Conservation (phyloP, 2,113 vertebrate species). For the Sakesphorus luctuosus region DNA sequence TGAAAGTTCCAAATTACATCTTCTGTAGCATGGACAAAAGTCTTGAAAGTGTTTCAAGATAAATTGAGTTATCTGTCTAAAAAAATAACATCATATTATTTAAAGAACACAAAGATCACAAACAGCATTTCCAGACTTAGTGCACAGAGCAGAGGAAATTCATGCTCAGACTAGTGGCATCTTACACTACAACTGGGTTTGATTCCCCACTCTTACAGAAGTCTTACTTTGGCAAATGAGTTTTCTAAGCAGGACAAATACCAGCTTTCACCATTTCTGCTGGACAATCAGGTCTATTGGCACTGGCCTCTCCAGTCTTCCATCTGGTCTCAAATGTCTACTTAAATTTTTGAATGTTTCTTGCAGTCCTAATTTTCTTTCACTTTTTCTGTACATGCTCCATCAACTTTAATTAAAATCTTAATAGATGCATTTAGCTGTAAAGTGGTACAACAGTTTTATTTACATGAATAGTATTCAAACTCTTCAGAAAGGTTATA, state of each 20-base stretch:
- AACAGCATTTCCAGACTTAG: neutral
- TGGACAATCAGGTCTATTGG: neutral
- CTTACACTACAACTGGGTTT: neutral
- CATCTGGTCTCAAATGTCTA: neutral
- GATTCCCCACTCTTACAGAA: neutral
- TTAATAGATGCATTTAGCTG: neutral
- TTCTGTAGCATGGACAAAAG: neutral
- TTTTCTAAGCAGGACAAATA: neutral
- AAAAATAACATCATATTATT: neutral
- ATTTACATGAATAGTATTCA: neutral
- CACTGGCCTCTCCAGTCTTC: neutral
- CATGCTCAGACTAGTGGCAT: neutral
- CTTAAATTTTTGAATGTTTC: neutral
- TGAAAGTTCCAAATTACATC: neutral
- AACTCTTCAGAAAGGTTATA: neutral
- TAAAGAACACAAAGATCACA: neutral
- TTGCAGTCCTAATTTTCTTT: neutral
- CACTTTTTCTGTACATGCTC: neutral
- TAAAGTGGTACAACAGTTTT: neutral
- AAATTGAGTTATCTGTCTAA: neutral
- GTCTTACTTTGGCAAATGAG: neutral
- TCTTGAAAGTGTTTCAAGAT: neutral
- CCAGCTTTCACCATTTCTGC: neutral
- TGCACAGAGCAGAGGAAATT: neutral
- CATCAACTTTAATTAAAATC: slow-evolving; percentile 14